phyloP scores from a whole-genome alignment of 1,140 invertebrate genomes.

The Pogonomyrmex californicus region DNA sequence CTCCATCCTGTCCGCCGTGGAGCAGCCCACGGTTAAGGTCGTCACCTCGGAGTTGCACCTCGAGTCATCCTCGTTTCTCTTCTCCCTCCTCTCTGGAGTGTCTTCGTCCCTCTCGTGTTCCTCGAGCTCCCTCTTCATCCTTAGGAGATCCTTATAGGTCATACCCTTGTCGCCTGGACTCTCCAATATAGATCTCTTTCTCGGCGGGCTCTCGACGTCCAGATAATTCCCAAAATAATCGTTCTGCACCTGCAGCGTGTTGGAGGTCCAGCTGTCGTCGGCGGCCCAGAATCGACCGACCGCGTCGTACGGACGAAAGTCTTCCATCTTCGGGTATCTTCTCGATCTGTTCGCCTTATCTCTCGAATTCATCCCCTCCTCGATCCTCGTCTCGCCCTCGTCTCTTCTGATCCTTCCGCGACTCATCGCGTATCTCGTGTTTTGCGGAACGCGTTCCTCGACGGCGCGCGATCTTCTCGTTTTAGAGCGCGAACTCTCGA shows the following conservation, averaged over 20 bases:
- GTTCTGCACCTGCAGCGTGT: slow-evolving; percentile 77
- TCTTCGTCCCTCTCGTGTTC: slow-evolving; percentile 79
- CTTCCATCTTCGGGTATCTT: slow-evolving; percentile 75
- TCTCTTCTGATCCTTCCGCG: not conserved
- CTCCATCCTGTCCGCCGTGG: slow-evolving; percentile 91
- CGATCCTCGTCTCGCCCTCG: not conserved
- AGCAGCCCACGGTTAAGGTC: slow-evolving; percentile 90
- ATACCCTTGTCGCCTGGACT: slow-evolving; percentile 64
- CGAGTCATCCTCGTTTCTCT: slow-evolving; percentile 82
- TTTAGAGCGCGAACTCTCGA: slow-evolving; percentile 42
- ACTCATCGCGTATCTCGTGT: not conserved
- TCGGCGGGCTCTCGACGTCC: slow-evolving; percentile 74
- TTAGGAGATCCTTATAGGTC: slow-evolving; percentile 78
- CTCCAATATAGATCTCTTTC: slow-evolving; percentile 73
- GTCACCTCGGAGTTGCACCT: slow-evolving; percentile 86
- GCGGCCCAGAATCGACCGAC: slow-evolving; percentile 73
- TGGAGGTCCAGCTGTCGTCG: slow-evolving; percentile 72
- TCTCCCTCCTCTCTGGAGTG: slow-evolving; percentile 82
- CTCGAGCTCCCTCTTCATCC: slow-evolving; percentile 75
- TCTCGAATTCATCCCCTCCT: slow-evolving; percentile 6
- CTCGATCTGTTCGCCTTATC: slow-evolving; percentile 53
- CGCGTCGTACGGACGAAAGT: slow-evolving; percentile 78
- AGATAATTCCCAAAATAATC: slow-evolving; percentile 83
- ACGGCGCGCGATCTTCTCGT: slow-evolving; percentile 36
- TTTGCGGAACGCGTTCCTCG: not conserved